A percentile compares a stretch with the other conserved stretches of the same genome.
phyloP scores from a whole-genome alignment of 1,140 invertebrate genomes.

The Bombus balteatus region DNA sequence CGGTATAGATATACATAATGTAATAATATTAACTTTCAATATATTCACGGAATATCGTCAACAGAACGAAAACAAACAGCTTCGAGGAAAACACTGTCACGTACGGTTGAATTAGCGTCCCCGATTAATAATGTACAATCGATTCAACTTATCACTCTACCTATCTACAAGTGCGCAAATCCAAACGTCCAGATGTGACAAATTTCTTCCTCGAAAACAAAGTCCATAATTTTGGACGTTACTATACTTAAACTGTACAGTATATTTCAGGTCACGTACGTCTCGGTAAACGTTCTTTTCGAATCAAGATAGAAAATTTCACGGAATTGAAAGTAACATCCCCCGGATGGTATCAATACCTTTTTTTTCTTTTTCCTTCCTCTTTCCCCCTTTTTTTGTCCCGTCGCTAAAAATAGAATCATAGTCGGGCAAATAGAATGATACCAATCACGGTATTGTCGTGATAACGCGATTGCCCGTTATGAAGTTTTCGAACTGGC shows the following conservation, averaged over 20 bases:
- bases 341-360: conserved; percentile 17
- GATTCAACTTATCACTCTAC: background rate
- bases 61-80: background rate
- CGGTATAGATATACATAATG: no score
- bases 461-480: conserved; percentile 58
- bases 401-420: conserved; percentile 56
- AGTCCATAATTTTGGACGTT: background rate
- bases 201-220: conserved; percentile 5
- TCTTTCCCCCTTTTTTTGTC: background rate
- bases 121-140: conserved; percentile 14
- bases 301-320: conserved; percentile 25
- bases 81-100: background rate
- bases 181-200: background rate
- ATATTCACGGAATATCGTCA: background rate
- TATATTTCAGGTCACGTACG: background rate
- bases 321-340: conserved; percentile 30
- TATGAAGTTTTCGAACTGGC: conserved; percentile 56
- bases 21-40: background rate
- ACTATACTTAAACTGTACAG: background rate
- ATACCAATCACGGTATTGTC: conserved; percentile 64
- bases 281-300: background rate
- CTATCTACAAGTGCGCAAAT: background rate
- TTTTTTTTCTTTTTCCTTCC: background rate
- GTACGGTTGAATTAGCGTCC: background rate
- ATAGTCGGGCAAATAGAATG: conserved; percentile 53